phyloP scores from a whole-genome alignment of 92 coral and sea anemone genomes.

The Zoanthus sociatus region DNA sequence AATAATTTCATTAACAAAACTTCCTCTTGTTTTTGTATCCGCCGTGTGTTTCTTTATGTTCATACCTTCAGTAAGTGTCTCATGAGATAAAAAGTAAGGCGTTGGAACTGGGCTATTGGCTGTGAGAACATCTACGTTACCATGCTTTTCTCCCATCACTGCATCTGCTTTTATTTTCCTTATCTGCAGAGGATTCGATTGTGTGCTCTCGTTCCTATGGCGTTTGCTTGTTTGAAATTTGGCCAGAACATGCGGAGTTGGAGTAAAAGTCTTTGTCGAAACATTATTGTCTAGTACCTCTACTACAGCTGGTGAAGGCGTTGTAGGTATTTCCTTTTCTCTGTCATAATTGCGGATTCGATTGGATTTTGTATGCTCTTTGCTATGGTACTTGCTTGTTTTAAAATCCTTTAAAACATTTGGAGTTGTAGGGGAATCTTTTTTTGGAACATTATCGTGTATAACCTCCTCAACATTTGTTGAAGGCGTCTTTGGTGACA shows the following conservation, averaged over 20 bases:
- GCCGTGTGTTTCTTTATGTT: not conserved
- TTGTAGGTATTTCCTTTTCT: not conserved
- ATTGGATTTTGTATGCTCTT: not conserved
- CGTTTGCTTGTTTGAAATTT: not conserved
- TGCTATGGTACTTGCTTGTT: not conserved
- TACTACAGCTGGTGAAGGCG: constrained; percentile 26
- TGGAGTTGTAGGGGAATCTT: constrained; percentile 11
- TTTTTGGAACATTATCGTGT: constrained; percentile 32
- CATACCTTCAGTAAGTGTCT: not conserved
- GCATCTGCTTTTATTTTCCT: not conserved
- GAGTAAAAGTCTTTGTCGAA: constrained; percentile 18
- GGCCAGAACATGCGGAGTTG: constrained; percentile 20
- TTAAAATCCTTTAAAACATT: constrained; percentile 1
- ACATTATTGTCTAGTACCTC: constrained; percentile 16
- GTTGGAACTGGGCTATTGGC: not conserved
- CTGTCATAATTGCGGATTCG: not conserved
- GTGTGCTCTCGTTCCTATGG: not conserved
- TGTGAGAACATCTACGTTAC: not conserved
- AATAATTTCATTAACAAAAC: no score
- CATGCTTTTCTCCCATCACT: no score
- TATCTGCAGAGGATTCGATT: not conserved
- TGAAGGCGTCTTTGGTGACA: not conserved
- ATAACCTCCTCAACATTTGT: constrained; percentile 22
- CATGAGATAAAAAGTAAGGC: constrained; percentile 22
- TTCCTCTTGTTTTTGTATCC: no score